Base-by-base conservation (phyloP, 2,797 vertebrate genomes). In the Premnoplex brunnescens region DNA sequence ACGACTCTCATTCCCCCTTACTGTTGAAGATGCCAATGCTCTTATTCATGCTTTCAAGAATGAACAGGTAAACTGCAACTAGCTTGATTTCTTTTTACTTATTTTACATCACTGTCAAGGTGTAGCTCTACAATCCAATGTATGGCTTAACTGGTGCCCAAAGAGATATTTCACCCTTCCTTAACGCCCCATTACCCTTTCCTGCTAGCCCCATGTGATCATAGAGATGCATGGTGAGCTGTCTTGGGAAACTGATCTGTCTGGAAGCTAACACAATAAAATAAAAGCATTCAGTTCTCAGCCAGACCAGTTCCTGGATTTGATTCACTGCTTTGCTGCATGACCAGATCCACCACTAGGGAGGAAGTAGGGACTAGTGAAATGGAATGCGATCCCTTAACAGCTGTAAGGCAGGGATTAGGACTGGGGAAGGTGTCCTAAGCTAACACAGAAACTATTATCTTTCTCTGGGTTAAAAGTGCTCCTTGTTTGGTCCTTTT, bases 1-100 rank as follows among this genome's bases (percentile, higher is more conserved):
- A 49, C 98, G 97, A 23, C 97, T 99, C 37, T 98, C 98, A 1
- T 99, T 99, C 90, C 99, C 99, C 32, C 98, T 99, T 82, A 98
- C 98, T 7, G 97, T 97, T 85, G 89, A 97, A 10, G 98, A 99
- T 83, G 99, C 98, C 9, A 98, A 97, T 68, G 67, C 97, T 58
- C 98, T 99, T 56, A 98, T 99, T 93, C 94, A 97, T 34, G 99
- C 98, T 56, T 99, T 99, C 96, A 99, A 98, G 95, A 97, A 99
- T 63, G 97, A 98, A 90, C 98, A 99, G 98, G 98, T 95, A 97
- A 97, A 89, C 94, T 66, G 51, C 79, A 93, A 52, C 19, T 13
- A 24, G 20, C 21, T 73, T 84, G 20, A 46, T 48, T 89, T 49
- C 7, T 30, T 51, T 62, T 62, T 49, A 41, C 12, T 91, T 79